phyloP scores from a whole-genome alignment of 2,888 invertebrate genomes.

The Pollenia griseotomentosa region DNA sequence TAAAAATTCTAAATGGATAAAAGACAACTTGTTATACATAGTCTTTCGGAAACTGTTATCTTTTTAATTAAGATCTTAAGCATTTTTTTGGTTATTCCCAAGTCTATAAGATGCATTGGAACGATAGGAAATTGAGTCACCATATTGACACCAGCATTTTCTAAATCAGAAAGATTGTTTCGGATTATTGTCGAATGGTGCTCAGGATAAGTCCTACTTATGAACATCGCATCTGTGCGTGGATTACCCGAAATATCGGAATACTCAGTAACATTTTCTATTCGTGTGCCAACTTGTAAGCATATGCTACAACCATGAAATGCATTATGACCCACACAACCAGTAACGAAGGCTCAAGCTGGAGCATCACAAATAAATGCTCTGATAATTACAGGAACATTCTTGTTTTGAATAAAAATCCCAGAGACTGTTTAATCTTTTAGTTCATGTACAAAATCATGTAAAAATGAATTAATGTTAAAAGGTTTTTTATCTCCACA shows the following conservation, averaged over 20 bases:
- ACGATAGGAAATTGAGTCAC: background rate
- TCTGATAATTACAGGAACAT: too few species aligned
- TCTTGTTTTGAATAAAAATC: too few species aligned
- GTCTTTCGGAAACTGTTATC: slow-evolving; percentile 16
- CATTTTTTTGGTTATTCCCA: slow-evolving; percentile 17
- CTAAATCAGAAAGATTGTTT: background rate
- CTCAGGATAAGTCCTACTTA: slow-evolving; percentile 2
- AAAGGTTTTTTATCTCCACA: background rate
- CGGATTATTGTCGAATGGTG: slow-evolving; percentile 18
- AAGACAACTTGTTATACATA: background rate
- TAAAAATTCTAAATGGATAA: background rate
- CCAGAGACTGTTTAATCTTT: too few species aligned
- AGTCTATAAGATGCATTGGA: slow-evolving; percentile 17
- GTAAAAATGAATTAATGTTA: too few species aligned
- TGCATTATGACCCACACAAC: slow-evolving; percentile 37
- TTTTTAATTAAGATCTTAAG: slow-evolving; percentile 11
- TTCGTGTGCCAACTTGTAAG: slow-evolving; percentile 11
- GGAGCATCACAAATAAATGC: slow-evolving; percentile 40
- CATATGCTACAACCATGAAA: slow-evolving; percentile 38
- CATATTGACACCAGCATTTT: slow-evolving; percentile 7
- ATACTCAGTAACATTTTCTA: slow-evolving; percentile 22
- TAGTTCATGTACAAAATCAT: too few species aligned
- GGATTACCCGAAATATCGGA: slow-evolving; percentile 1
- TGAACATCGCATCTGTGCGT: slow-evolving; percentile 11
- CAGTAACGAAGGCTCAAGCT: slow-evolving; percentile 32